phyloP scores from a whole-genome alignment of 1,140 invertebrate genomes.

The Drosophila truncata region DNA sequence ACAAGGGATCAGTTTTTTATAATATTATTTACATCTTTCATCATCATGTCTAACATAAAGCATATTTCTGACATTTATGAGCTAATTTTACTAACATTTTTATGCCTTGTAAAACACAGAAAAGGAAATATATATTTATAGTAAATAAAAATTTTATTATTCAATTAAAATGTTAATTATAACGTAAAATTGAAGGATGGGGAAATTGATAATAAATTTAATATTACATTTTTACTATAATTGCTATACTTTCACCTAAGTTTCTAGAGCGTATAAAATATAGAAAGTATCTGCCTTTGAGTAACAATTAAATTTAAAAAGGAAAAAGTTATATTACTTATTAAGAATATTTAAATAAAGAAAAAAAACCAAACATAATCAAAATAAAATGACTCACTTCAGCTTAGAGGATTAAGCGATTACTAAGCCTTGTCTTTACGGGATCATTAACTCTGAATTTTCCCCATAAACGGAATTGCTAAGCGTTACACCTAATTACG shows the following conservation, averaged over 20 bases:
- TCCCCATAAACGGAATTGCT: slow-evolving; percentile 10
- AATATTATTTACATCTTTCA: not conserved
- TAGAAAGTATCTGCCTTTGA: not conserved
- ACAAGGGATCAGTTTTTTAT: not conserved
- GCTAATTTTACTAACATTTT: not conserved
- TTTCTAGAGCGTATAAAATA: not conserved
- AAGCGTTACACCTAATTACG: slow-evolving; percentile 36
- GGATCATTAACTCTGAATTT: slow-evolving; percentile 9
- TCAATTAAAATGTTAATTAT: not conserved
- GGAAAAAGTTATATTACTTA: not conserved
- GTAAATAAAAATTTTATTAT: not conserved
- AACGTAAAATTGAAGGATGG: not conserved
- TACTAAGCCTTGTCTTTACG: not conserved
- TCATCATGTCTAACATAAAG: too few relatives aligned
- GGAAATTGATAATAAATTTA: not conserved
- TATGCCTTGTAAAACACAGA: not conserved
- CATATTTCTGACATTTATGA: not conserved
- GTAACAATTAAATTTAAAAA: not conserved
- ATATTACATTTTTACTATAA: not conserved
- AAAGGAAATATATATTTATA: not conserved
- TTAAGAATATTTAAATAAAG: not conserved
- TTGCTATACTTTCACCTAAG: not conserved
- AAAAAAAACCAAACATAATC: not conserved
- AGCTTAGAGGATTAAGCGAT: slow-evolving; percentile 18
- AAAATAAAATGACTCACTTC: slow-evolving; percentile 17